Evolutionary conservation across 2,888 invertebrate species (phyloP).

Genomic region (Protonemura montana): DNA sequence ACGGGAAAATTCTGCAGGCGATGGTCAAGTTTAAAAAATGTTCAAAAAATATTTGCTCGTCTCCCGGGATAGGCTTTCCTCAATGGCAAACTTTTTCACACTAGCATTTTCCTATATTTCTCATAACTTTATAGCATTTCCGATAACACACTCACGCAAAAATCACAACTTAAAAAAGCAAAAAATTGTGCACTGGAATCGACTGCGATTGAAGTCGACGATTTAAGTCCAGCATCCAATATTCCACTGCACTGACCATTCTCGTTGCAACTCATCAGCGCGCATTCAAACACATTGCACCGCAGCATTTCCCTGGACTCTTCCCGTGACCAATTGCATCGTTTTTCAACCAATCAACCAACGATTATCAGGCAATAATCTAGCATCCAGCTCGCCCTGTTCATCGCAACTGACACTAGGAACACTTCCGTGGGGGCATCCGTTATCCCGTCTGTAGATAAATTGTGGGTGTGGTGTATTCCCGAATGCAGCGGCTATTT

Average conservation of each 20-base stretch:
- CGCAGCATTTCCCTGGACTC: neutral
- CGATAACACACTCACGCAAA: neutral
- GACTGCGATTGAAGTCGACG: neutral
- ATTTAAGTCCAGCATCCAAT: no score
- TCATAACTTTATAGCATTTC: neutral
- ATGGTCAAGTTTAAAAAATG: neutral
- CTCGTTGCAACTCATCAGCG: no score
- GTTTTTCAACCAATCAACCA: neutral
- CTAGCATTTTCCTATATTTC: neutral
- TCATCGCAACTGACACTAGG: neutral
- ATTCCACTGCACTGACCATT: no score
- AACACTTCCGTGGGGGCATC: neutral
- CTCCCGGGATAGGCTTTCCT: neutral
- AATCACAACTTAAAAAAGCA: neutral
- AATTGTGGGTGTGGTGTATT: neutral
- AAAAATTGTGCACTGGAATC: neutral
- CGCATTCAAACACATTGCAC: neutral
- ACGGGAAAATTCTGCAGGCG: neutral
- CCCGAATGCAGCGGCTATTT: neutral
- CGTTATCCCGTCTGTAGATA: neutral
- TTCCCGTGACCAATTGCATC: neutral
- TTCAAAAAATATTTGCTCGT: neutral
- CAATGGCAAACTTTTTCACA: neutral
- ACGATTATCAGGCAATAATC: constrained; percentile 1
- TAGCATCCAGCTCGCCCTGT: neutral